Base-by-base conservation (phyloP, 2,888 invertebrate species). In the Cylloceria caligata region DNA sequence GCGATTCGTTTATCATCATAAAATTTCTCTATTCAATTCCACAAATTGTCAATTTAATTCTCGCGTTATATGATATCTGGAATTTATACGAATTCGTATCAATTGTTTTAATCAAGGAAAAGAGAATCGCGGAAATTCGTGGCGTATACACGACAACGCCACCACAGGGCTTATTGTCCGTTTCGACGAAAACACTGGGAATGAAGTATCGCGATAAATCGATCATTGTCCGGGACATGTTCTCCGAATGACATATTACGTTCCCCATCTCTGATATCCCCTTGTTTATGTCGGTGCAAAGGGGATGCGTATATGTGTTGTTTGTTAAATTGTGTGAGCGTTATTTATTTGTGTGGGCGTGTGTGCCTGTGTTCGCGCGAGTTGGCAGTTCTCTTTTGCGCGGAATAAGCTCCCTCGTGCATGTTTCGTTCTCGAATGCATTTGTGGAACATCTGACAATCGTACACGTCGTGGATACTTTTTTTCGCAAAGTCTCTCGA, bases 141-240 rank as follows among this genome's bases (percentile, higher is more conserved):
- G 39, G 16, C 34, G 27, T 42, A 42, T 57, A 34, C 24, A 30
- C 13, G 52, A 42, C 24, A 64, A 16, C 27, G 34, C 60, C 16
- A 36, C 45, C 3, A 11, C 55, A 9, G 57, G 19, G 64, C 69
- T 80, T 65, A 80, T 80, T 80, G 64, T 75, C 45, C 57, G 36
- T 55, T 27, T 34, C 45, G 52, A 68, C 45, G 75, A 42, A 55
- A 21, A 69, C 49, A 36, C 21, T 27, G 69, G 19, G 64, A 64
- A 75, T 47, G 55, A 75, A 69, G 57, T 24, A 36, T 57, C 64
- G 47, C 30, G 74, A 75, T 75, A 71, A 75, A 80, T 80, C 65
- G 69, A 65, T 64, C 64, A 75, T 75, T 71, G 36, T 39, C 64
- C 36, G 36, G 45, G 16, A 55, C 30, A 11, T 42, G 39, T 67